phyloP scores from a whole-genome alignment of 2,888 invertebrate species.

The Andrena haemorrhoa region DNA sequence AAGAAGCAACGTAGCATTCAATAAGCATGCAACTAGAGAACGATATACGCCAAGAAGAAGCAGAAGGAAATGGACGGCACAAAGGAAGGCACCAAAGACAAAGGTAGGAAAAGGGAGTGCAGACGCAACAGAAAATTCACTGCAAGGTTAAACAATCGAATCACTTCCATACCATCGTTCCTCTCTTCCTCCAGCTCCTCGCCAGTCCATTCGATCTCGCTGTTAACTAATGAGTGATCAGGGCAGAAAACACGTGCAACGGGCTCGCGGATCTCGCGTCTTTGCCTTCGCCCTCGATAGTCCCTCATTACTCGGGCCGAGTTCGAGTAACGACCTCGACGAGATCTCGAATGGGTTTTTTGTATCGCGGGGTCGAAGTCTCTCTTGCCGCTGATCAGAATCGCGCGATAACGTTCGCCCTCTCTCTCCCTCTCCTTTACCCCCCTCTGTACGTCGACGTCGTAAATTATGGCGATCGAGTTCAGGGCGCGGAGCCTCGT shows the following conservation, averaged over 20 bases:
- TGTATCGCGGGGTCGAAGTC: constrained; percentile 73
- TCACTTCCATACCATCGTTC: constrained; percentile 5
- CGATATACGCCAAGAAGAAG: background rate
- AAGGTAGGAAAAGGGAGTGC: background rate
- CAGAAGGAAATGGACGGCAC: background rate
- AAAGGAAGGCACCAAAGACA: background rate
- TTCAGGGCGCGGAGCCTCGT: constrained; percentile 60
- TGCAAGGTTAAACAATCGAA: constrained; percentile 21
- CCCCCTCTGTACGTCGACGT: constrained; percentile 60
- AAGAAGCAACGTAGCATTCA: background rate
- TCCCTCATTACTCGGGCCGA: constrained; percentile 75
- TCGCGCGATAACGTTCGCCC: constrained; percentile 73
- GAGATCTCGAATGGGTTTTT: constrained; percentile 73
- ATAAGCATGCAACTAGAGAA: background rate
- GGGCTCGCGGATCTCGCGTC: constrained; percentile 50
- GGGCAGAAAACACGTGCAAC: constrained; percentile 63
- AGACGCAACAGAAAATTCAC: background rate
- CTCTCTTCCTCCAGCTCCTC: background rate
- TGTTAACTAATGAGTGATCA: constrained; percentile 69
- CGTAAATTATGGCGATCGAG: constrained; percentile 80
- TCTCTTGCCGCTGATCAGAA: constrained; percentile 74
- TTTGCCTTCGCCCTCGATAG: constrained; percentile 68
- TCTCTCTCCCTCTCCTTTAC: background rate
- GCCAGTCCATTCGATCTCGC: constrained; percentile 19
- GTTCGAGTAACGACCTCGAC: constrained; percentile 75